A percentile compares a stretch with the other conserved stretches of the same genome.
Evolutionary conservation across 1,140 invertebrate genomes (phyloP).

Genomic region (Diabrotica undecimpunctata): DNA sequence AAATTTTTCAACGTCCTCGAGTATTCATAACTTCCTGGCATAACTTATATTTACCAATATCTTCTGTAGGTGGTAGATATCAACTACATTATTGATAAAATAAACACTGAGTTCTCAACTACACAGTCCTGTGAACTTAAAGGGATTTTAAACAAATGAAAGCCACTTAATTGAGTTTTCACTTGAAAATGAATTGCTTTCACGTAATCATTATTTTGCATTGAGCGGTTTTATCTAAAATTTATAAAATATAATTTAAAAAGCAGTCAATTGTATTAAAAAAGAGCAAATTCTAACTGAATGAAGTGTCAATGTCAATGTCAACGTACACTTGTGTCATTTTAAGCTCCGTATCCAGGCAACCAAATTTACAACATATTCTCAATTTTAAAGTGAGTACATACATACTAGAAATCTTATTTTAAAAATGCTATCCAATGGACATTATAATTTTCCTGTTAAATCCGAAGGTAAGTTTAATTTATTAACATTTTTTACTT

Average conservation of each 20-base stretch:
- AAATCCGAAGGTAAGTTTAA: background rate
- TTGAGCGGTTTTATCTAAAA: background rate
- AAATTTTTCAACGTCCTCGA: background rate
- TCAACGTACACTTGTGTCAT: background rate
- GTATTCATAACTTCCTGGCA: background rate
- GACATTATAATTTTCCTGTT: background rate
- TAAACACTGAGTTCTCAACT: background rate
- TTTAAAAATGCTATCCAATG: constrained; percentile 10
- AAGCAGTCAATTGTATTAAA: background rate
- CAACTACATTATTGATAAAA: constrained; percentile 9
- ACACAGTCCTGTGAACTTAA: constrained; percentile 2
- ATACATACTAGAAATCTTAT: background rate
- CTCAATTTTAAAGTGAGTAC: background rate
- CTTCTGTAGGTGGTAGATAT: constrained; percentile 3
- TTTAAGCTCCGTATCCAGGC: constrained; percentile 10
- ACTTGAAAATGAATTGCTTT: background rate
- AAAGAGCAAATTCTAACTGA: background rate
- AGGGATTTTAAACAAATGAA: background rate
- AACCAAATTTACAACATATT: constrained; percentile 21
- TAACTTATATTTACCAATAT: background rate
- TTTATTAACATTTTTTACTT: background rate
- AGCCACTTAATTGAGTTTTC: background rate
- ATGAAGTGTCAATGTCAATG: background rate
- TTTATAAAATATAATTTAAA: background rate
- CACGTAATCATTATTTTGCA: background rate